Evolutionary conservation across 2,888 invertebrate species (phyloP).

Genomic region (Drosophila antonietae): DNA sequence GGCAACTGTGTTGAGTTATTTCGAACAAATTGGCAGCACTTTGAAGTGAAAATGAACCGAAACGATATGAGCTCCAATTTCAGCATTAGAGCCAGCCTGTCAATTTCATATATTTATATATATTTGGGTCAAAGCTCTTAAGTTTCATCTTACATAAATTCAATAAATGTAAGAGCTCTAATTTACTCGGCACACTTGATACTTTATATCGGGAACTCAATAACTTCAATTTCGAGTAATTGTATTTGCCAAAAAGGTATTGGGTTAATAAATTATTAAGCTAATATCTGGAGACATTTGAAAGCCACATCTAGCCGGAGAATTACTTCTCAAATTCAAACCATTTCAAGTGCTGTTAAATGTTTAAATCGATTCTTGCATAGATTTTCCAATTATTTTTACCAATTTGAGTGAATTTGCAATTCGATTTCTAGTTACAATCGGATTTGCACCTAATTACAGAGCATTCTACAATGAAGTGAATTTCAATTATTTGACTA

Average conservation of each 20-base stretch:
- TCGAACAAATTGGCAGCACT: slow-evolving; percentile 46
- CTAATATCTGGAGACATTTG: neutral
- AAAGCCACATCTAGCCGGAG: neutral
- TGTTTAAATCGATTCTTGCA: neutral
- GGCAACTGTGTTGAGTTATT: slow-evolving; percentile 39
- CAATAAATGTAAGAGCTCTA: slow-evolving; percentile 65
- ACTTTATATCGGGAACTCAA: slow-evolving; percentile 11
- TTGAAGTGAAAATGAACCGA: slow-evolving; percentile 33
- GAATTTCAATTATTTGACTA: neutral
- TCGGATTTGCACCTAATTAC: neutral
- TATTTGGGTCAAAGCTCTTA: slow-evolving; percentile 28
- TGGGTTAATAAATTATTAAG: neutral
- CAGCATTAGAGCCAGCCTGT: slow-evolving; percentile 4
- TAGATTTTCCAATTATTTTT: neutral
- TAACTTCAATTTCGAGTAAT: neutral
- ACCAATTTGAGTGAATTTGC: neutral
- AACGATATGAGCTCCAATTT: slow-evolving; percentile 46
- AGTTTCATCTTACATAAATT: slow-evolving; percentile 65
- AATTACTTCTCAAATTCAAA: neutral
- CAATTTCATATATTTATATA: slow-evolving; percentile 10
- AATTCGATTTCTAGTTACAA: neutral
- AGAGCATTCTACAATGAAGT: neutral
- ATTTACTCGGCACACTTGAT: slow-evolving; percentile 40
- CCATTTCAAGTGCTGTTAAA: neutral
- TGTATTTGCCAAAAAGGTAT: neutral